These are phyloP conservation scores for Paramuricea clavata DNA, from an alignment of 92 coral and sea anemone species.

Conservation along the genomic window DNA sequence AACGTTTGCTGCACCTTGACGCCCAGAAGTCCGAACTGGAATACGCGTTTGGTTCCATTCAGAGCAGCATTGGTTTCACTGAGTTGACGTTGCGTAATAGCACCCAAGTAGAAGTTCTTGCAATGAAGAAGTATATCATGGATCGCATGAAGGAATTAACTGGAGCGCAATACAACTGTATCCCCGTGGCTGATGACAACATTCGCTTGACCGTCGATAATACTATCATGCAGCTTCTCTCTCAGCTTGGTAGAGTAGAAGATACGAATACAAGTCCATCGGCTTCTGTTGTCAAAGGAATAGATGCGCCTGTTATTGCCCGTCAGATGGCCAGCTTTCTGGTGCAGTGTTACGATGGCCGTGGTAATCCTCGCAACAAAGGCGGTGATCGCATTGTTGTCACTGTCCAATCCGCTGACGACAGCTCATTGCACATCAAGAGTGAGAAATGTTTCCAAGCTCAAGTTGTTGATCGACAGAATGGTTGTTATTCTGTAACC, in stretches of 20 bases:
- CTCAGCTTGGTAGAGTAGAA: conserved; percentile 38
- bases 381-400: conserved; percentile 47
- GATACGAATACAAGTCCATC: conserved; percentile 45
- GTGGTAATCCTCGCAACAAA: conserved; percentile 35
- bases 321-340: conserved; percentile 47
- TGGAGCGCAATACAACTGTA: conserved; percentile 49
- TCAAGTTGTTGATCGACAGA: conserved; percentile 46
- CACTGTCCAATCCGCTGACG: conserved; percentile 45
- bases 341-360: conserved; percentile 42
- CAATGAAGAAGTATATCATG: conserved; percentile 50
- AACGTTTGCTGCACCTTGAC: conserved; percentile 44
- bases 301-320: conserved; percentile 34
- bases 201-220: conserved; percentile 45
- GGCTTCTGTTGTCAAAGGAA: conserved; percentile 31
- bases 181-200: conserved; percentile 54
- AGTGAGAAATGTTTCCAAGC: conserved; percentile 47
- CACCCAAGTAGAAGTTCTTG: conserved; percentile 50
- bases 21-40: conserved; percentile 48
- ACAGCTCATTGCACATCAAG: conserved; percentile 40
- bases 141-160: conserved; percentile 54
- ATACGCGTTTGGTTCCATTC: conserved; percentile 49
- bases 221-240: conserved; percentile 27
- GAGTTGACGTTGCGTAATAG: conserved; percentile 50
- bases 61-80: conserved; percentile 50
- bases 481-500: conserved; percentile 45